These are phyloP conservation scores for Phocides pigmalion DNA, from an alignment of 1,140 invertebrate species.

Conservation along the genomic window DNA sequence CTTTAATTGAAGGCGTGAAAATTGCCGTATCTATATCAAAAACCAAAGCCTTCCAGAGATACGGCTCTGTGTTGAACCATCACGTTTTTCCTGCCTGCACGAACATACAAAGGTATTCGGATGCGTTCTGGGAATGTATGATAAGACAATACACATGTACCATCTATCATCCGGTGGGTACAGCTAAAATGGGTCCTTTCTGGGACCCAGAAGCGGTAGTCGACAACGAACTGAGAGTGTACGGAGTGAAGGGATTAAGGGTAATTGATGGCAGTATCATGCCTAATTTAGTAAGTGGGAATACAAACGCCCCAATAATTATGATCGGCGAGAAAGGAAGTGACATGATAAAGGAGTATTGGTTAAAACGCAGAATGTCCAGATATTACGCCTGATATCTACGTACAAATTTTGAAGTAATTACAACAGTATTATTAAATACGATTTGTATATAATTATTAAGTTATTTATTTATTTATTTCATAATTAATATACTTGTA, in stretches of 20 bases:
- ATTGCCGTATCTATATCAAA: slow-evolving; percentile 89
- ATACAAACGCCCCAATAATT: slow-evolving; percentile 92
- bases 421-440: slow-evolving; percentile 50
- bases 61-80: slow-evolving; percentile 88
- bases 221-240: slow-evolving; percentile 91
- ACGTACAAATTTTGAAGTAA: slow-evolving; percentile 58
- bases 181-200: slow-evolving; percentile 96
- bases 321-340: slow-evolving; percentile 94
- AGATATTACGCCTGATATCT: slow-evolving; percentile 62
- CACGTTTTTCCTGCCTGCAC: slow-evolving; percentile 89
- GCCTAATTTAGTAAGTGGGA: slow-evolving; percentile 92
- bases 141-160: slow-evolving; percentile 91
- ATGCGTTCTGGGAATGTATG: slow-evolving; percentile 93
- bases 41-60: slow-evolving; percentile 88
- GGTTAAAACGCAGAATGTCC: slow-evolving; percentile 84
- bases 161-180: slow-evolving; percentile 94
- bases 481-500: slow-evolving; percentile 10
- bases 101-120: slow-evolving; percentile 86
- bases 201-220: slow-evolving; percentile 94
- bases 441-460: slow-evolving; percentile 41
- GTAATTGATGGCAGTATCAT: slow-evolving; percentile 95
- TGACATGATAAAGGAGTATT: slow-evolving; percentile 92
- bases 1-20: slow-evolving; percentile 93
- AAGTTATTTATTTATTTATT: slow-evolving; percentile 34
- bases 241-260: slow-evolving; percentile 90